Evolutionary conservation across 1,140 invertebrate genomes (phyloP).

Genomic region (Zaprionus nigranus): DNA sequence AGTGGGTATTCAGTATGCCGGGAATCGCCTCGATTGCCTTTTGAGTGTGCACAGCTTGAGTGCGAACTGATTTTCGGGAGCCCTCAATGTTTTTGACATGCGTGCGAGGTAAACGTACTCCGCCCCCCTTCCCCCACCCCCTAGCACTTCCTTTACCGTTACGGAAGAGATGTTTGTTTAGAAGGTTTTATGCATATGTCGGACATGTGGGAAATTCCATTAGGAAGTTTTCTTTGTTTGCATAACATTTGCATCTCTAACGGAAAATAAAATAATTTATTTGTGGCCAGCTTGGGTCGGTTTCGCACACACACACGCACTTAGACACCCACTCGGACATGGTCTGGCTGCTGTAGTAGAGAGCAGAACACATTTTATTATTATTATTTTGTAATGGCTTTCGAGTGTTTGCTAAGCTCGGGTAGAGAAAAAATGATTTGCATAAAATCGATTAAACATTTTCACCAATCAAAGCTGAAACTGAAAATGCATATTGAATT

Average conservation of each 20-base stretch:
- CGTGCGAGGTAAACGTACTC: slow-evolving; percentile 46
- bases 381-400: slow-evolving; percentile 82
- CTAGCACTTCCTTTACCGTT: neutral
- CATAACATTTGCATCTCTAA: slow-evolving; percentile 75
- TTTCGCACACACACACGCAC: slow-evolving; percentile 15
- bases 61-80: slow-evolving; percentile 33
- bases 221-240: slow-evolving; percentile 81
- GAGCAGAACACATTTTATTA: slow-evolving; percentile 52
- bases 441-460: slow-evolving; percentile 80
- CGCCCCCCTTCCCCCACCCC: no score
- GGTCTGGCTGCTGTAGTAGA: neutral
- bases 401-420: slow-evolving; percentile 65
- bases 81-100: slow-evolving; percentile 62
- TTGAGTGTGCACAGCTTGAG: slow-evolving; percentile 38
- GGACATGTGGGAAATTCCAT: slow-evolving; percentile 81
- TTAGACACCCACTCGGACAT: neutral
- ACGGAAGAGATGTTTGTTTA: slow-evolving; percentile 56
- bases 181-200: slow-evolving; percentile 81
- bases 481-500: slow-evolving; percentile 76
- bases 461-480: slow-evolving; percentile 45
- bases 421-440: slow-evolving; percentile 73
- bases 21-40: slow-evolving; percentile 27
- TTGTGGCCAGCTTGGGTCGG: slow-evolving; percentile 53
- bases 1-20: neutral
- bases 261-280: slow-evolving; percentile 67